Percentiles rank a stretch among this genome's conserved stretches.
Evolutionary conservation across 2,113 vertebrate species (phyloP).

Genomic region (Pimephales promelas): DNA sequence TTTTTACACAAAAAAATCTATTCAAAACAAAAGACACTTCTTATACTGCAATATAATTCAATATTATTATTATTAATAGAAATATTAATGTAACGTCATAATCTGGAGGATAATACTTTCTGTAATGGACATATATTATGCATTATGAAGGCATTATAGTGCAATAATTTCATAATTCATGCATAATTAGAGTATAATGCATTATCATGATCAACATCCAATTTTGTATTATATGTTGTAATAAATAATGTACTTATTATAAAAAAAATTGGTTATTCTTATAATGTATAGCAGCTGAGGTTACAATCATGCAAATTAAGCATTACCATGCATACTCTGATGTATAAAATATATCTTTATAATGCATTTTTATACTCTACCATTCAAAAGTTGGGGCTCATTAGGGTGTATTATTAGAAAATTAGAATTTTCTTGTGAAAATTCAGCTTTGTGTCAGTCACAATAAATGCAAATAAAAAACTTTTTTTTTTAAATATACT

Average conservation of each 20-base stretch:
- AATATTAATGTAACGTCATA: too few species aligned
- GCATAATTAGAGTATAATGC: background rate
- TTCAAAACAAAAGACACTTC: too few species aligned
- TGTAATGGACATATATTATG: background rate
- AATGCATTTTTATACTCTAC: background rate
- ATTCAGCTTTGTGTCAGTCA: background rate
- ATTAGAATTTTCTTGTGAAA: background rate
- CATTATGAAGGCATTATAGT: background rate
- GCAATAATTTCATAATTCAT: background rate
- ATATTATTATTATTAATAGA: too few species aligned
- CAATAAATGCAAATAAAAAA: background rate
- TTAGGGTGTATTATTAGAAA: too few species aligned
- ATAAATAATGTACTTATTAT: background rate
- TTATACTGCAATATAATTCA: too few species aligned
- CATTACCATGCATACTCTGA: background rate
- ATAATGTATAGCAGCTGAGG: background rate
- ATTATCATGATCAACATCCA: background rate
- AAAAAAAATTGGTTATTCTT: background rate
- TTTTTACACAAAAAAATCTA: too few species aligned
- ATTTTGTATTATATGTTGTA: background rate
- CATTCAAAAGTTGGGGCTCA: background rate
- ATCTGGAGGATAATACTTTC: background rate
- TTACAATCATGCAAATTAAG: background rate
- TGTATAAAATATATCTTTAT: background rate
- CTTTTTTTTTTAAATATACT: background rate